Conservation (phyloP, 92 coral and sea anemone genomes). For the Epizoanthus illoricatus region DNA sequence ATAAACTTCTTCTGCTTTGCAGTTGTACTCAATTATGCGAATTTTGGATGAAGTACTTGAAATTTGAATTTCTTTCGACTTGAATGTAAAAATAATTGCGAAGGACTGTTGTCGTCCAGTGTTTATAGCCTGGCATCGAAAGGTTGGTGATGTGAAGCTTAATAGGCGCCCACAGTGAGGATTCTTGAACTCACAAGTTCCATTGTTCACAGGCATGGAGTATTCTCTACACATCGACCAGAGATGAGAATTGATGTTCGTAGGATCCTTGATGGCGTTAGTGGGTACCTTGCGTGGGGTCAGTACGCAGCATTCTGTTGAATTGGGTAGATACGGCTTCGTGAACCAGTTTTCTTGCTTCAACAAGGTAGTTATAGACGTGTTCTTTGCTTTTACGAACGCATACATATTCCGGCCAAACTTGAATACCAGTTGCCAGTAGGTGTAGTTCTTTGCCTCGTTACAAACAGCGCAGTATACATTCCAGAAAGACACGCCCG, state of each 20-base stretch:
- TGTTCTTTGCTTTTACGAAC: not conserved
- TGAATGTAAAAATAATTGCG: conserved; percentile 3
- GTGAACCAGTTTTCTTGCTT: not conserved
- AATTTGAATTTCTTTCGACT: not conserved
- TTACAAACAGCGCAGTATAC: conserved; percentile 11
- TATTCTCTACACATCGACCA: not conserved
- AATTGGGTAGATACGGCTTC: not conserved
- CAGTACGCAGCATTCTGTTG: not conserved
- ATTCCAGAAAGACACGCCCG: not conserved
- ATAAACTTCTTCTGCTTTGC: not conserved
- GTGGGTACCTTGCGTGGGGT: not conserved
- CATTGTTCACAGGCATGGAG: not conserved
- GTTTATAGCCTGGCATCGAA: not conserved
- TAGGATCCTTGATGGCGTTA: too few relatives aligned
- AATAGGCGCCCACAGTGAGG: conserved; percentile 11
- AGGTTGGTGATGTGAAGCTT: not conserved
- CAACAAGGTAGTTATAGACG: not conserved
- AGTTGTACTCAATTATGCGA: not conserved
- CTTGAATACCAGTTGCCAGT: not conserved
- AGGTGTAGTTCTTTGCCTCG: not conserved
- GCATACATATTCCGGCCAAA: too few relatives aligned
- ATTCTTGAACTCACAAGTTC: not conserved
- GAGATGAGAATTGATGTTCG: not conserved
- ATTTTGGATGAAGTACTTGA: not conserved
- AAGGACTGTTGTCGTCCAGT: not conserved